Conservation (phyloP, 2,113 vertebrate genomes). For the Centropus unirufus region DNA sequence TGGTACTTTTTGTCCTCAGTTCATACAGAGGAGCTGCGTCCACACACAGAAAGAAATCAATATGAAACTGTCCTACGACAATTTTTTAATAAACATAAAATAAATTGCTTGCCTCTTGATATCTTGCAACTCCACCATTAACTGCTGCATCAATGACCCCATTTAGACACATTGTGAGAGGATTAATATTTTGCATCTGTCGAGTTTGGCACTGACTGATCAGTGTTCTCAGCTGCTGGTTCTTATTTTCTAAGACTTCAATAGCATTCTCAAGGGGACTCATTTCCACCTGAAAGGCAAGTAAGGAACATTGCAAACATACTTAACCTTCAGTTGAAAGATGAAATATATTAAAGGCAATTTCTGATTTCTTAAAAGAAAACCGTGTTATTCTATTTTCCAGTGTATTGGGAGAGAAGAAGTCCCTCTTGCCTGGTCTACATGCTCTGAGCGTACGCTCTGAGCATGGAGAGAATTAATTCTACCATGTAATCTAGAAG, state of each 20-base stretch:
- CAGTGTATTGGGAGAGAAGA: not conserved
- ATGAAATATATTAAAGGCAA: not conserved
- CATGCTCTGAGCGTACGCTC: not conserved
- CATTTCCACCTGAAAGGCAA: conserved; percentile 90
- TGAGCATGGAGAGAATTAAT: not conserved
- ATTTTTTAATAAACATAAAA: not conserved
- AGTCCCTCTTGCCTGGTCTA: not conserved
- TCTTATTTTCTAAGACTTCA: conserved; percentile 98
- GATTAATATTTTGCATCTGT: conserved; percentile 98
- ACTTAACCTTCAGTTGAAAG: not conserved
- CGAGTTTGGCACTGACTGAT: conserved; percentile 94
- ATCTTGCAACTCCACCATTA: conserved; percentile 95
- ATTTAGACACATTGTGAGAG: conserved; percentile 98
- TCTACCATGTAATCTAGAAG: not conserved
- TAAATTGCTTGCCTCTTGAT: conserved; percentile 88
- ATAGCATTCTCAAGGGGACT: conserved; percentile 98
- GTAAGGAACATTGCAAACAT: not conserved
- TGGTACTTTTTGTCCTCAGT: not conserved
- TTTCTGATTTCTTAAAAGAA: not conserved
- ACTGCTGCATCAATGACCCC: conserved; percentile 98
- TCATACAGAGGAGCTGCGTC: not conserved
- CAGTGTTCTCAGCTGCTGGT: conserved; percentile 91
- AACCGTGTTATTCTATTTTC: not conserved
- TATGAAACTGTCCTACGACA: not conserved
- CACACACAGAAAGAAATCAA: not conserved